Conservation (phyloP, 2,797 vertebrate species). For the Amblyraja radiata region DNA sequence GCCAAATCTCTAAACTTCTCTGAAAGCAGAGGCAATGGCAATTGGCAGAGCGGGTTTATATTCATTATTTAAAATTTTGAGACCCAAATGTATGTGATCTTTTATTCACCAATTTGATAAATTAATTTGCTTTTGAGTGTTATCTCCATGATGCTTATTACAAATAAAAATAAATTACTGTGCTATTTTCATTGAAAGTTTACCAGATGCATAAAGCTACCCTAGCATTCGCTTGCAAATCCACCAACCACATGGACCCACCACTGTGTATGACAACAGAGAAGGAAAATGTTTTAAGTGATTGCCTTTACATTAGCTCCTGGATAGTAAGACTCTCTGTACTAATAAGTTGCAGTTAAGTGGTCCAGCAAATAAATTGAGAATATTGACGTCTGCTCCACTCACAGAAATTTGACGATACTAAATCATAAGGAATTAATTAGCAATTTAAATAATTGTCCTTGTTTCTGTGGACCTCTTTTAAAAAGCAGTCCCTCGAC, state of each 20-base stretch:
- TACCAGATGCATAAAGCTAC: not conserved
- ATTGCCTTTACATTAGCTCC: not conserved
- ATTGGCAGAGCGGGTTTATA: too few relatives aligned
- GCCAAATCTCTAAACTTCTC: too few relatives aligned
- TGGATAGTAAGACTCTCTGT: not conserved
- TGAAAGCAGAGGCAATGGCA: too few relatives aligned
- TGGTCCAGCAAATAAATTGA: not conserved
- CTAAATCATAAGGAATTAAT: not conserved
- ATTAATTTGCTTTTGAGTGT: not conserved
- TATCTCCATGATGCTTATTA: not conserved
- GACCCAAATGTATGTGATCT: not conserved
- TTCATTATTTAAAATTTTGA: too few relatives aligned
- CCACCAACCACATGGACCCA: not conserved
- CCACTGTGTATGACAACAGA: not conserved
- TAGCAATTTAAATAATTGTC: not conserved
- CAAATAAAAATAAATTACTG: conserved; percentile 3
- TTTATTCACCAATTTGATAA: not conserved
- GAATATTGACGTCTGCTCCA: not conserved
- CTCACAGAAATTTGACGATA: not conserved
- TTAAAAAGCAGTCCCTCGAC: not conserved
- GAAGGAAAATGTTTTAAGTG: too few relatives aligned
- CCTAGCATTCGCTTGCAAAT: not conserved
- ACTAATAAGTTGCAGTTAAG: not conserved
- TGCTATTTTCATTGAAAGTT: not conserved
- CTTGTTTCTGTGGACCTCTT: not conserved